Percentiles rank a stretch among this genome's conserved stretches.
Conservation (phyloP, 2,888 invertebrate genomes). For the Drosophila affinis region DNA sequence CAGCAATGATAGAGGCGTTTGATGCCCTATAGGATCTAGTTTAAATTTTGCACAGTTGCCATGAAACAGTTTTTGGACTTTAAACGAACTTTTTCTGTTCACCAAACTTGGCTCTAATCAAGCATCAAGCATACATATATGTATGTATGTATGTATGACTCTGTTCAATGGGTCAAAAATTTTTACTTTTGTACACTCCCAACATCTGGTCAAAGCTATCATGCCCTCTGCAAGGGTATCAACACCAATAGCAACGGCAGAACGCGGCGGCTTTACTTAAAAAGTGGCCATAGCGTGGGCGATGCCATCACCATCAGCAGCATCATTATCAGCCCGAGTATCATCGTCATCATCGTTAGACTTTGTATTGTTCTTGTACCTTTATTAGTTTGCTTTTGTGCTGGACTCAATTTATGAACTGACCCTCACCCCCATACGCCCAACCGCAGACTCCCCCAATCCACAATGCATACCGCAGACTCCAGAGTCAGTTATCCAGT, state of each 20-base stretch:
- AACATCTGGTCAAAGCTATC: neutral
- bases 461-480: slow-evolving; percentile 37
- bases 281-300: slow-evolving; percentile 55
- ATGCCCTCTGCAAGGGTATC: neutral
- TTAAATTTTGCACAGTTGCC: too few relatives aligned
- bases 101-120: too few relatives aligned
- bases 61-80: too few relatives aligned
- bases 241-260: slow-evolving; percentile 42
- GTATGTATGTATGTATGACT: too few relatives aligned
- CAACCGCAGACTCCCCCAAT: neutral
- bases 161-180: too few relatives aligned
- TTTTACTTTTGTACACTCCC: neutral
- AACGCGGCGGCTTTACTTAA: slow-evolving; percentile 44
- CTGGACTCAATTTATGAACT: slow-evolving; percentile 62
- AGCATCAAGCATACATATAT: too few relatives aligned
- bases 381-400: slow-evolving; percentile 72
- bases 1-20: slow-evolving; percentile 28
- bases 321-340: slow-evolving; percentile 1
- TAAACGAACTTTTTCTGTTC: too few relatives aligned
- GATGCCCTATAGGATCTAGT: slow-evolving; percentile 48
- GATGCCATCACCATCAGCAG: slow-evolving; percentile 21
- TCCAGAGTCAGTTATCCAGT: slow-evolving; percentile 13
- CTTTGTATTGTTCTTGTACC: slow-evolving; percentile 53
- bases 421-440: slow-evolving; percentile 54
- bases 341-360: slow-evolving; percentile 34